A percentile compares a stretch with the other conserved stretches of the same genome.
phyloP scores from a whole-genome alignment of 2,113 vertebrate species.

The Mesembrinibis cayennensis region DNA sequence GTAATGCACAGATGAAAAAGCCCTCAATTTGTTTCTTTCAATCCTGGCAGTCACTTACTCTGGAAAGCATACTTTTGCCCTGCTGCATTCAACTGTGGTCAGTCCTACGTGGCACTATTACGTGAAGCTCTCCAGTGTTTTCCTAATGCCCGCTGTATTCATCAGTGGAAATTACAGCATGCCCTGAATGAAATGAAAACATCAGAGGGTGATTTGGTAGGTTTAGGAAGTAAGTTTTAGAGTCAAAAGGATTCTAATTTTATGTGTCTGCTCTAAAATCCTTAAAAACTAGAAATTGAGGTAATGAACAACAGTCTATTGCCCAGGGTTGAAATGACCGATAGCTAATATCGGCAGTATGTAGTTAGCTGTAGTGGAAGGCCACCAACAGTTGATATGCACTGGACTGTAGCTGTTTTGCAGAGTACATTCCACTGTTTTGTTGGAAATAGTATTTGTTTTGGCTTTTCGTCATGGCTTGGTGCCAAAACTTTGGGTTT shows the following conservation, averaged over 20 bases:
- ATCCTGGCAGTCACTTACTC: background rate
- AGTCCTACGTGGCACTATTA: background rate
- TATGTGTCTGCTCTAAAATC: background rate
- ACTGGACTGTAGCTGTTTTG: background rate
- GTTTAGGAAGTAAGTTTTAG: background rate
- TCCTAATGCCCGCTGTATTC: background rate
- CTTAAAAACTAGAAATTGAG: background rate
- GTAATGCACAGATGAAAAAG: background rate
- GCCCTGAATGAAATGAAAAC: background rate
- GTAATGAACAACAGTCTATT: background rate
- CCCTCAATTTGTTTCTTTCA: background rate
- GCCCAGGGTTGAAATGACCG: background rate
- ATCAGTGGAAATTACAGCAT: background rate
- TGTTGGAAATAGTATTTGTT: background rate
- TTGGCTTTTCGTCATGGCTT: constrained; percentile 2
- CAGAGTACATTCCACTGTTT: background rate
- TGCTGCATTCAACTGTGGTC: background rate
- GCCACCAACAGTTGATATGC: background rate
- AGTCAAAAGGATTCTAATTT: background rate
- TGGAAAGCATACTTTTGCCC: background rate
- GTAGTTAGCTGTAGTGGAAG: background rate
- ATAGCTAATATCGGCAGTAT: background rate
- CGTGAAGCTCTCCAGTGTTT: background rate
- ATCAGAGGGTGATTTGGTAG: background rate
- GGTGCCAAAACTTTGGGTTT: background rate